phyloP scores from a whole-genome alignment of 2,888 invertebrate genomes.

The Drosophila aldrichi region DNA sequence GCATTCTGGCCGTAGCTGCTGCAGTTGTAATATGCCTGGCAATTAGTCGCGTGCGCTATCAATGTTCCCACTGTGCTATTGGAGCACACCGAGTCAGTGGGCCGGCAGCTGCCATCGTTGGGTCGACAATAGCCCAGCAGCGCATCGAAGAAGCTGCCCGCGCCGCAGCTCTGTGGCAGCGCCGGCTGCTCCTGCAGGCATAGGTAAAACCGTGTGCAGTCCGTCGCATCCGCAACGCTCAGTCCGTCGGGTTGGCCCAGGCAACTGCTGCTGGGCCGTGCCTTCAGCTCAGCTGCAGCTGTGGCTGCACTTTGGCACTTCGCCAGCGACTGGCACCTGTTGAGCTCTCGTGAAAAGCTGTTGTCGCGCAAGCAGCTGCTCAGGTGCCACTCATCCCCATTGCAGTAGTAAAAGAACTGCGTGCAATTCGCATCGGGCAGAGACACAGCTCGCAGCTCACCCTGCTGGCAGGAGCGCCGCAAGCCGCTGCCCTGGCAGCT shows the following conservation, averaged over 20 bases:
- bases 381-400: constrained; percentile 67
- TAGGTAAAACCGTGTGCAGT: constrained; percentile 76
- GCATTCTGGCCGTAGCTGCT: constrained; percentile 44
- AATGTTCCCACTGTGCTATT: constrained; percentile 35
- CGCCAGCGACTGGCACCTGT: constrained; percentile 59
- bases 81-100: constrained; percentile 44
- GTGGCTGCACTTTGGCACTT: constrained; percentile 35
- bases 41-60: constrained; percentile 67
- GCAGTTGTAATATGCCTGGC: constrained; percentile 78
- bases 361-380: constrained; percentile 74
- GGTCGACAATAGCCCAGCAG: constrained; percentile 68
- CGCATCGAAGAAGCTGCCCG: constrained; percentile 73
- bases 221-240: constrained; percentile 61
- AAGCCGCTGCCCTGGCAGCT: constrained; percentile 76
- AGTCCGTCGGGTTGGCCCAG: constrained; percentile 57
- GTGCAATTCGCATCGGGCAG: constrained; percentile 58
- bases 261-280: constrained; percentile 40
- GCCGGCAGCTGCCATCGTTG: constrained; percentile 74
- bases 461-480: constrained; percentile 62
- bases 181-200: constrained; percentile 57
- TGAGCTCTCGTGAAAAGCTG: constrained; percentile 46
- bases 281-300: neutral
- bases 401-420: constrained; percentile 77
- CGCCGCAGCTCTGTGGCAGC: constrained; percentile 62
- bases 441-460: constrained; percentile 52